A percentile compares a stretch with the other conserved stretches of the same genome.
Conservation (phyloP, 1,140 invertebrate species). For the Lasioglossum baleicum region DNA sequence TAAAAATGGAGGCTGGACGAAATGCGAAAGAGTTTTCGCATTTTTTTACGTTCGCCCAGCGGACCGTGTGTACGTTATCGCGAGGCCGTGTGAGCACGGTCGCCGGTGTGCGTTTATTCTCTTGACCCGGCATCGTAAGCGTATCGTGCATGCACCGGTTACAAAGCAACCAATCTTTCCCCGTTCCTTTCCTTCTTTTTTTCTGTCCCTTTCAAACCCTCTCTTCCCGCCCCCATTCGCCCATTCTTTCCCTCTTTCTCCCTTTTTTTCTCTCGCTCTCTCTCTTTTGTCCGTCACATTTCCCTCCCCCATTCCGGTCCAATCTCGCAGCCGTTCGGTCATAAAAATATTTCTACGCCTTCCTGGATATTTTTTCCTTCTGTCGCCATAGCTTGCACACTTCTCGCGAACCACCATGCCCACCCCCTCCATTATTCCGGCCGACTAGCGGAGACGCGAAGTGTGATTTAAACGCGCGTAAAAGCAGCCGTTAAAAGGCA, state of each 20-base stretch:
- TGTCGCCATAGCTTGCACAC: constrained; percentile 9
- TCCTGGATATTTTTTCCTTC: constrained; percentile 51
- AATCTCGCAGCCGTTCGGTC: constrained; percentile 50
- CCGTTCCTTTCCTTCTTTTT: constrained; percentile 24
- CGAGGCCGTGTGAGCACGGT: background rate
- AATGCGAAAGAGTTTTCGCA: constrained; percentile 76
- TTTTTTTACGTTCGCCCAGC: constrained; percentile 73
- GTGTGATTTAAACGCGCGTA: constrained; percentile 79
- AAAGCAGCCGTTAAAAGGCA: constrained; percentile 78
- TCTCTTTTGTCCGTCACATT: constrained; percentile 7
- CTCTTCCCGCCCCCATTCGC: background rate
- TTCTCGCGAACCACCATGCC: constrained; percentile 6
- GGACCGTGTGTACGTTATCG: constrained; percentile 45
- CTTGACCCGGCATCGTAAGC: constrained; percentile 42
- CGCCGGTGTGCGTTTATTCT: constrained; percentile 27
- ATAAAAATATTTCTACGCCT: constrained; percentile 57
- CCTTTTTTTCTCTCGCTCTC: background rate
- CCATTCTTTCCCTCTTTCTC: constrained; percentile 11
- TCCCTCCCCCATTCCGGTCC: constrained; percentile 36
- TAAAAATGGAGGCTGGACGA: constrained; percentile 58
- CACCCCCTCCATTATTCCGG: constrained; percentile 36
- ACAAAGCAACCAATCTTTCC: constrained; percentile 48
- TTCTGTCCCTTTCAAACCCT: background rate
- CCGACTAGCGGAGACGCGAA: constrained; percentile 57
- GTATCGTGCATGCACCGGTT: constrained; percentile 43